Conservation (phyloP, 2,113 vertebrate species). For the Myotis yumanensis region DNA sequence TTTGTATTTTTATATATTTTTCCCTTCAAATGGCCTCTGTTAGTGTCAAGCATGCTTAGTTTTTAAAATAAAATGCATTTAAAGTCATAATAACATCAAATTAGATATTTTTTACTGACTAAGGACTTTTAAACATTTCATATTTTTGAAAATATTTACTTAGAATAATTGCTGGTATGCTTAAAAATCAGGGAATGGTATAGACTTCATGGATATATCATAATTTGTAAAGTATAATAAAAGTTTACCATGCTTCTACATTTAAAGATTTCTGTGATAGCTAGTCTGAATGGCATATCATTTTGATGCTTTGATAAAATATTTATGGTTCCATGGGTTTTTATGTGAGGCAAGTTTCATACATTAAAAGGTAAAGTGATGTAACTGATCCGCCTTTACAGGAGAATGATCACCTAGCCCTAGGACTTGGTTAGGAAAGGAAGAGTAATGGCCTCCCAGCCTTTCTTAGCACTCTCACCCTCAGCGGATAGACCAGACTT, state of each 20-base stretch:
- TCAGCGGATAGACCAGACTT: background rate
- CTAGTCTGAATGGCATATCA: background rate
- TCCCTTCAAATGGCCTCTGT: conserved; percentile 38
- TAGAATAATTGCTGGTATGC: conserved; percentile 65
- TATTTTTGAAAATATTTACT: conserved; percentile 75
- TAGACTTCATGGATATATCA: background rate
- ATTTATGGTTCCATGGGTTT: background rate
- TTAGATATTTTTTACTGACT: conserved; percentile 70
- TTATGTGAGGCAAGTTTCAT: background rate
- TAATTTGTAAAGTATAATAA: conserved; percentile 44
- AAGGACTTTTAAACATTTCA: conserved; percentile 70
- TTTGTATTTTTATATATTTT: conserved; percentile 17
- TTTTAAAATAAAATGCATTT: conserved; percentile 63
- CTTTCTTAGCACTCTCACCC: background rate
- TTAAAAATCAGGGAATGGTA: conserved; percentile 12
- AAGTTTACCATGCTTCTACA: background rate
- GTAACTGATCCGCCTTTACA: background rate
- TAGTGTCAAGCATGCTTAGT: conserved; percentile 49
- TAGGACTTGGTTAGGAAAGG: background rate
- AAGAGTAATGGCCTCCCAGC: background rate
- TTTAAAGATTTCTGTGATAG: conserved; percentile 17
- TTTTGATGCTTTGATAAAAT: background rate
- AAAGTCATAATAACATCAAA: conserved; percentile 61
- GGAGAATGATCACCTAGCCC: background rate
- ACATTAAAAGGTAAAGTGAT: background rate